Percentiles rank a stretch among this genome's conserved stretches.
These are phyloP conservation scores for Xylocampa areola DNA, from an alignment of 2,888 invertebrate species.

Conservation along the genomic window DNA sequence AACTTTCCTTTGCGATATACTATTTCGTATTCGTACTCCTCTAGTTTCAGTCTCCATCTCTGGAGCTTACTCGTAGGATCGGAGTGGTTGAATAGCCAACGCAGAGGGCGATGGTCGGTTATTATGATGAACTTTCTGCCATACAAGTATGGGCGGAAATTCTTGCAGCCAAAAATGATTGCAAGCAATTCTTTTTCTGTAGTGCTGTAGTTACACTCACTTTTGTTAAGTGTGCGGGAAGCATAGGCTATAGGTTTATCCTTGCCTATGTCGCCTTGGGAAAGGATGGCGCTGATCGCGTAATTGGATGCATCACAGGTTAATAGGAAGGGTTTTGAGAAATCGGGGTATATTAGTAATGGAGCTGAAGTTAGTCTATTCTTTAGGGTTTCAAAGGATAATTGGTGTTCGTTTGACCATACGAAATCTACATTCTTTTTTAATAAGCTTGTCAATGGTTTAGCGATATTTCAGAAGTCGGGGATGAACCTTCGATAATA, in stretches of 20 bases:
- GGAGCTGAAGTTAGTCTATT: slow-evolving; percentile 2
- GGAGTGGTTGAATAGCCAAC: not conserved
- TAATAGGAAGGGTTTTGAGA: slow-evolving; percentile 5
- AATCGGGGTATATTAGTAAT: slow-evolving; percentile 9
- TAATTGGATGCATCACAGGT: slow-evolving; percentile 12
- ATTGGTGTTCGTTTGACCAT: slow-evolving; percentile 4
- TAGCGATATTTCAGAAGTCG: slow-evolving; percentile 2
- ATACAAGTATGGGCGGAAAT: not conserved
- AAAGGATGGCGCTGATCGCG: slow-evolving; percentile 6
- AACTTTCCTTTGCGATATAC: slow-evolving; percentile 1
- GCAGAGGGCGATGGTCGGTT: slow-evolving; percentile 3
- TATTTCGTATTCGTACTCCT: slow-evolving; percentile 5
- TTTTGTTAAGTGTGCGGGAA: not conserved
- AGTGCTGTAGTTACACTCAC: slow-evolving; percentile 1
- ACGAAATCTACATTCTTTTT: slow-evolving; percentile 6
- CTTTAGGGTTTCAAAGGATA: slow-evolving; percentile 4
- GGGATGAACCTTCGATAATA: slow-evolving; percentile 18
- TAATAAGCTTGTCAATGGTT: not conserved
- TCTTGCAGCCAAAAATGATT: not conserved
- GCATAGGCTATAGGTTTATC: slow-evolving; percentile 2
- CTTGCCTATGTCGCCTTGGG: slow-evolving; percentile 4
- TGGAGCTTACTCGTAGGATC: not conserved
- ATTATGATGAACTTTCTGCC: slow-evolving; percentile 2
- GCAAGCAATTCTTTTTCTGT: slow-evolving; percentile 4
- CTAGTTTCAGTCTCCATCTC: not conserved